phyloP scores from a whole-genome alignment of 2,797 vertebrate species.

The Craterocephalus amniculus region DNA sequence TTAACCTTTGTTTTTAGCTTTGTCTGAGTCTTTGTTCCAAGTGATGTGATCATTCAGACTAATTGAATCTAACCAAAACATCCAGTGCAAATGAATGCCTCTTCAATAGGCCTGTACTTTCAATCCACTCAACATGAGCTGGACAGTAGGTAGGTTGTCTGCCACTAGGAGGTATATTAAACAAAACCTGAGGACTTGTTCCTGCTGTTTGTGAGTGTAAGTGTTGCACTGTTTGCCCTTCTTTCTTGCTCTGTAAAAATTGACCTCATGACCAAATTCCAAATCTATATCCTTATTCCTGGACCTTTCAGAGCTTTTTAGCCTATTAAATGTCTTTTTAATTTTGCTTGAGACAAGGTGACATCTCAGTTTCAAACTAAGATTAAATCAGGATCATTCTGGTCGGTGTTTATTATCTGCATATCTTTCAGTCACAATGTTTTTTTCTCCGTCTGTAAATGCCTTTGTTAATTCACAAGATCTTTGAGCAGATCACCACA shows the following conservation, averaged over 20 bases:
- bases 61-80: background rate
- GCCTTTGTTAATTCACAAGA: too few relatives aligned
- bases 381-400: too few relatives aligned
- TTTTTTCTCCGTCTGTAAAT: too few relatives aligned
- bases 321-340: background rate
- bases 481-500: too few relatives aligned
- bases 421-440: too few relatives aligned
- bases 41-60: background rate
- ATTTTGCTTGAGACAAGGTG: background rate
- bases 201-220: background rate
- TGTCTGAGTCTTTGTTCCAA: background rate
- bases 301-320: background rate
- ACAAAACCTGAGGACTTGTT: background rate
- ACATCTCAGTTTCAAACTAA: background rate
- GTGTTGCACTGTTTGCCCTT: background rate
- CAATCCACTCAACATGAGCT: background rate
- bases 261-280: background rate
- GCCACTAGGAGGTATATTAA: background rate
- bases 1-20: background rate
- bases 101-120: background rate
- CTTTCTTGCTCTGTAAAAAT: too few relatives aligned
- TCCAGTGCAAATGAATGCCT: background rate
- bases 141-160: background rate
- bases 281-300: too few relatives aligned
- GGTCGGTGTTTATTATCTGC: too few relatives aligned